A percentile compares a stretch with the other conserved stretches of the same genome.
These are phyloP conservation scores for Sminthopsis crassicaudata DNA, from an alignment of 2,113 vertebrate species.

Conservation along the genomic window DNA sequence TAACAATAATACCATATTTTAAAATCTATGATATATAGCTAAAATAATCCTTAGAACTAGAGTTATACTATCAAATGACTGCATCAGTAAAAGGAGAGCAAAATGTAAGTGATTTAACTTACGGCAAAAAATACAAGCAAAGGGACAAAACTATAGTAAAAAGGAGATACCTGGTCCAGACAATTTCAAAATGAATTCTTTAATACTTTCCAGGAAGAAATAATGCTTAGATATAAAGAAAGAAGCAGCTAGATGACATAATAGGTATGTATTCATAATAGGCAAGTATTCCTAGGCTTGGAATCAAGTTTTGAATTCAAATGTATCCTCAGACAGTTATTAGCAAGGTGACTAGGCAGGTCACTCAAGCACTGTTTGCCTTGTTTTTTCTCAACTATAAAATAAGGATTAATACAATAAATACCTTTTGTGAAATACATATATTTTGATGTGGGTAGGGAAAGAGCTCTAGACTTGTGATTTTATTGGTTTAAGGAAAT, in stretches of 20 bases:
- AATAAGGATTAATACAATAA: background rate
- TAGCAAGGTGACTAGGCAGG: background rate
- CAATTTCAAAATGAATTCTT: background rate
- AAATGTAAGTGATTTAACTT: background rate
- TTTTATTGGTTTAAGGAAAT: background rate
- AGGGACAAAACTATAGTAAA: background rate
- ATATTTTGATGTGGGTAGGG: too few species aligned
- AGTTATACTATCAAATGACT: background rate
- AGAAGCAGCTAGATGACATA: background rate
- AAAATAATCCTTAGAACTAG: background rate
- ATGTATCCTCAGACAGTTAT: background rate
- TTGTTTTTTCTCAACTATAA: background rate
- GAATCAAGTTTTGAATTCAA: background rate
- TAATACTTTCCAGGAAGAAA: background rate
- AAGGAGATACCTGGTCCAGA: background rate
- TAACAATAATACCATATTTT: background rate
- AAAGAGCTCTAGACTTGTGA: background rate
- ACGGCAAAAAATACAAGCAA: background rate
- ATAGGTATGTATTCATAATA: too few species aligned
- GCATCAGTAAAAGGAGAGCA: background rate
- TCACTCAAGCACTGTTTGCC: background rate
- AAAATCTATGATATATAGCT: background rate
- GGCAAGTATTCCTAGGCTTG: background rate
- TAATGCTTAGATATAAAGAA: background rate
- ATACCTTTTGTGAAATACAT: background rate